Percentiles rank a stretch among this genome's conserved stretches.
Evolutionary conservation across 2,888 invertebrate genomes (phyloP).

Genomic region (Epirrhoe alternata): DNA sequence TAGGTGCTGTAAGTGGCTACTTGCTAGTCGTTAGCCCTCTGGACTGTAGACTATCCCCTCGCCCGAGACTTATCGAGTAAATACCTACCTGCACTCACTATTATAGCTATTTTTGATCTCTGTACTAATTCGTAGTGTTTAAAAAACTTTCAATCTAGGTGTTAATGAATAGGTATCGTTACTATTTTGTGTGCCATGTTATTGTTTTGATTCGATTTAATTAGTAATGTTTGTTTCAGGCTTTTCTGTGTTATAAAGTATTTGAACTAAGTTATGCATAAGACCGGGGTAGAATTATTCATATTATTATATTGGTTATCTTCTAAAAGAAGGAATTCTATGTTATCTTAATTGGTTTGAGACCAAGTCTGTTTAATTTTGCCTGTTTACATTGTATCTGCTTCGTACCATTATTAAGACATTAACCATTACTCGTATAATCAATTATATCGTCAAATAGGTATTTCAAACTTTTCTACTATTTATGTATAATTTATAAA

Average conservation of each 20-base stretch:
- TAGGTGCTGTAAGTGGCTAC: slow-evolving; percentile 47
- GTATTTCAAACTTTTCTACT: slow-evolving; percentile 48
- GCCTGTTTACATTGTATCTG: neutral
- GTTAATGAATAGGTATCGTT: slow-evolving; percentile 29
- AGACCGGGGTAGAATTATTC: neutral
- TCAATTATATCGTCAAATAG: slow-evolving; percentile 46
- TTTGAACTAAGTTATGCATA: slow-evolving; percentile 6
- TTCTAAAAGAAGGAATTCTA: slow-evolving; percentile 7
- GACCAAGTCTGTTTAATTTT: slow-evolving; percentile 1
- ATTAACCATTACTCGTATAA: slow-evolving; percentile 8
- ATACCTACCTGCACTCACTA: slow-evolving; percentile 23
- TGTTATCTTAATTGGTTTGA: neutral
- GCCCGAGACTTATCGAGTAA: slow-evolving; percentile 3
- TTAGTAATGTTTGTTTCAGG: neutral
- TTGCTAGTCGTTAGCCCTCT: slow-evolving; percentile 42
- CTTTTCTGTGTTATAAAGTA: neutral
- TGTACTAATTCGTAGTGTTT: slow-evolving; percentile 34
- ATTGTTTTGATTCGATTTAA: slow-evolving; percentile 8
- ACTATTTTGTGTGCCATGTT: slow-evolving; percentile 28
- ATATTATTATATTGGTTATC: neutral
- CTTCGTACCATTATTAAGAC: slow-evolving; percentile 8
- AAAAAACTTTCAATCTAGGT: slow-evolving; percentile 29
- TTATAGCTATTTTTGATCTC: slow-evolving; percentile 33
- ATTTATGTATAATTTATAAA: slow-evolving; percentile 46
- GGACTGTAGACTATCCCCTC: slow-evolving; percentile 24